Evolutionary conservation across 92 coral and sea anemone genomes (phyloP), one percentile per base, ranked within the genome.

Genomic region (Metridium senile): DNA sequence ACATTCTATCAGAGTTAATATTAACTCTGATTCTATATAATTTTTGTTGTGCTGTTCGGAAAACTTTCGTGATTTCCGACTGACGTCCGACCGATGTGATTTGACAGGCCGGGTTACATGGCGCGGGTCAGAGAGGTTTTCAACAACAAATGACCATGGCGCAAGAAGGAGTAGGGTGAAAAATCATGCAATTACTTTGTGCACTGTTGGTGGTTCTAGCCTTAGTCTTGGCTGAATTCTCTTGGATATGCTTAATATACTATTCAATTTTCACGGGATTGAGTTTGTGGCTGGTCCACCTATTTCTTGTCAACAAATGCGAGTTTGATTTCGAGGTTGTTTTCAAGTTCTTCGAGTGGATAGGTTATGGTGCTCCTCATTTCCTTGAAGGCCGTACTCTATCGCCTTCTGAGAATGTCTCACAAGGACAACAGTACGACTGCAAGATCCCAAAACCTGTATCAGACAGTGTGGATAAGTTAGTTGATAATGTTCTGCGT

Each of bases 291-390:
- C 61, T 89, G 18, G 80, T 89, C 62, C 70, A 64, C 61, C 16
- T 85, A 34, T 91, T 91, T 71, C 53, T 89, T 30, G 68, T 62
- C 84, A 88, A 80, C 68, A 61, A 82, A 46, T 91, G 76, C 74
- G 97, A 84, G 43, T 80, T 89, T 28, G 97, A 91, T 68, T 91
- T 91, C 28, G 97, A 91, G 35, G 84, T 71, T 9, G 66, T 86
- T 49, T 91, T 91, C 82, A 91, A 89, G 70, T 61, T 83, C 1
- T 62, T 89, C 62, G 97, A 91, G 66, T 79, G 92, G 87, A 58
- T 85, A 29, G 97, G 97, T 1, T 89, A 82, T 62, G 97, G 97
- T 19, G 70, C 87, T 0, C 97, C 97, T 0, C 93, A 62, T 58
- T 82, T 85, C 26, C 72, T 91, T 28, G 91, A 91, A 56, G 74